These are phyloP conservation scores for Motacilla alba DNA, from an alignment of 2,113 vertebrate species.

Conservation along the genomic window DNA sequence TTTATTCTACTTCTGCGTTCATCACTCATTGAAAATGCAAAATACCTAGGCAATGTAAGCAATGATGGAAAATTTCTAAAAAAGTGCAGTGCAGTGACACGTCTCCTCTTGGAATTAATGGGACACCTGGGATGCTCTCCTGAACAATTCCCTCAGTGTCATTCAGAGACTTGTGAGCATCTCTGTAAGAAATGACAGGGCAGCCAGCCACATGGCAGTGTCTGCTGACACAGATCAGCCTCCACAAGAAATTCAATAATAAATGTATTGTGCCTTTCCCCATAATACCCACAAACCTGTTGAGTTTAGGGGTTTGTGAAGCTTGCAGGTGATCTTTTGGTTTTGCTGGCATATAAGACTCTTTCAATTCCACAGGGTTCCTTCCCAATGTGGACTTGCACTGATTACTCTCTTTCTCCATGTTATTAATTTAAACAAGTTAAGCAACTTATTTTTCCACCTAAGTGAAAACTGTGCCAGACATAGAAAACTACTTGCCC, in stretches of 20 bases:
- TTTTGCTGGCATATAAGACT: background rate
- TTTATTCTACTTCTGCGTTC: background rate
- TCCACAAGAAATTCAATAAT: background rate
- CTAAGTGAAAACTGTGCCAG: background rate
- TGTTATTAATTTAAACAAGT: background rate
- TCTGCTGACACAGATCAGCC: background rate
- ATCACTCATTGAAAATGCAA: background rate
- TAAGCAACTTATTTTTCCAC: background rate
- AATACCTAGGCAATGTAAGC: background rate
- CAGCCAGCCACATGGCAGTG: background rate
- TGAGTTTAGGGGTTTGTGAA: background rate
- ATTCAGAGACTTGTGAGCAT: background rate
- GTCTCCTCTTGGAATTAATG: background rate
- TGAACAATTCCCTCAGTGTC: background rate
- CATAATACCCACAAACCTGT: background rate
- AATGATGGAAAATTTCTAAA: background rate
- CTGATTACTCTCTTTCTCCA: background rate
- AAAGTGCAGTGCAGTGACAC: background rate
- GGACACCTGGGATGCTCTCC: background rate
- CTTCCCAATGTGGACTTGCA: background rate
- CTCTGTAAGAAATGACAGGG: conserved; percentile 5
- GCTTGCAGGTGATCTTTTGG: background rate
- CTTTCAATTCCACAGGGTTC: background rate
- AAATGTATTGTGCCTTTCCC: background rate
- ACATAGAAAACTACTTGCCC: background rate